These are phyloP conservation scores for Pipistrellus nathusii DNA, from an alignment of 2,797 vertebrate species.

Conservation along the genomic window DNA sequence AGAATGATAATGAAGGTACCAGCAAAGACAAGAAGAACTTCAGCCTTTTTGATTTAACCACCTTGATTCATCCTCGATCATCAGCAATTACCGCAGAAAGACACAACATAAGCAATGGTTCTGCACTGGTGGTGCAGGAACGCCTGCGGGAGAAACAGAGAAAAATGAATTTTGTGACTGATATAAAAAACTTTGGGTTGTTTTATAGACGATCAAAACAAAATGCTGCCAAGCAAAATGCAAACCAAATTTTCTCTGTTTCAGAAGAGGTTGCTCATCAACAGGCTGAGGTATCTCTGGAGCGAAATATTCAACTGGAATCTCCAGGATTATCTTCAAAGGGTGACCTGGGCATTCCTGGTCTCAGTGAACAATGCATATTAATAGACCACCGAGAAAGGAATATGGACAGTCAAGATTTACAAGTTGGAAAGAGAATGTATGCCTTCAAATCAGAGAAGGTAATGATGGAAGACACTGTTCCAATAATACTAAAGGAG, in stretches of 20 bases:
- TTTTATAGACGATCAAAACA: constrained; percentile 91
- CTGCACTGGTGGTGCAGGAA: constrained; percentile 84
- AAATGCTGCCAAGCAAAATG: constrained; percentile 79
- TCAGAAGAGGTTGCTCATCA: constrained; percentile 92
- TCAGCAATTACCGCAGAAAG: constrained; percentile 89
- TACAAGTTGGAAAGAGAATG: constrained; percentile 74
- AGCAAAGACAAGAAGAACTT: constrained; percentile 86
- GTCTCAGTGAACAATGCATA: constrained; percentile 76
- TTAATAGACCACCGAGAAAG: constrained; percentile 76
- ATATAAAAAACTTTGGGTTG: constrained; percentile 88
- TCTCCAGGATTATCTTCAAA: constrained; percentile 79
- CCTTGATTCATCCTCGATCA: constrained; percentile 92
- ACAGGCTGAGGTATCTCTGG: constrained; percentile 84
- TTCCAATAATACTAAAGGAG: constrained; percentile 78
- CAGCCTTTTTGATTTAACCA: constrained; percentile 89
- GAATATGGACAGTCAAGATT: constrained; percentile 69
- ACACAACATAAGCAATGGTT: constrained; percentile 88
- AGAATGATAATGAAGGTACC: constrained; percentile 87
- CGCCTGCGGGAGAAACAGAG: constrained; percentile 87
- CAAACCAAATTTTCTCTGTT: constrained; percentile 88
- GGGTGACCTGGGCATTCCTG: constrained; percentile 83
- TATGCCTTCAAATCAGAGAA: constrained; percentile 80
- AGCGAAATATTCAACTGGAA: constrained; percentile 84
- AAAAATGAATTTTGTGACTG: constrained; percentile 88
- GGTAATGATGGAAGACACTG: constrained; percentile 78